Base-by-base conservation (phyloP, 2,797 vertebrate species). In the Chaetodon trifasciatus region DNA sequence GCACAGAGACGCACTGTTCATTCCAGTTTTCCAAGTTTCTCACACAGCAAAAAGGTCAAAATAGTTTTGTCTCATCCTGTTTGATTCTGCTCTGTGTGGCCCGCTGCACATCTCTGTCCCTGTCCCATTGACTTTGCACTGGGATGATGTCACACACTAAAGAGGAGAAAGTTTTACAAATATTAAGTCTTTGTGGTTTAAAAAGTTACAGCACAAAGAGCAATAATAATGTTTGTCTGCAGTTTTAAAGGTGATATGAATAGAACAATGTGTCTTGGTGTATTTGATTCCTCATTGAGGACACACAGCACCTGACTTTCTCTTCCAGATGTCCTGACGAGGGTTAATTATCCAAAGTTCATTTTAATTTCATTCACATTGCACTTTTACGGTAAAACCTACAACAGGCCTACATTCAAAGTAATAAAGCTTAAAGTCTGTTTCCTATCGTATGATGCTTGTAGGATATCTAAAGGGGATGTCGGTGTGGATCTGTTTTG, bases 21-120 rank as follows among this genome's bases (percentile, higher is more conserved):
- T 58, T 64, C 28, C 21, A 71, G 10, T 49, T 37, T 32, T 56
- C 28, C 6, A 49, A 32, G 55, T 67, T 69, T 55, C 9, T 63
- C 17, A n/a, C 23, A 17, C 50, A 57, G 50, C 6, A 0, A 49
- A 42, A 17, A 28, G 8, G 37, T 7, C 13, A 8, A n/a, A 46
- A 3, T 10, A 32, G 5, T 10, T 42, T 62, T 8, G 32, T 46
- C 21, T 56, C 47, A 15, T 40, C 2, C 4, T 49, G 12, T 56
- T 76, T 32, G 28, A 32, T 32, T 13, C 16, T 13, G 12, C 52
- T 2, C 0, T 17, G 12, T 5, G 5, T 6, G 1, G 5, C 16
- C 1, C 53, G 15, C 39, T 12, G 7, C 13, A n/a, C 28, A n/a
- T 19, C 11, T 67, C 17, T 60, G 16, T 8, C 32, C 46, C 16